phyloP scores from a whole-genome alignment of 2,888 invertebrate species.

The Calameuta pallipes region DNA sequence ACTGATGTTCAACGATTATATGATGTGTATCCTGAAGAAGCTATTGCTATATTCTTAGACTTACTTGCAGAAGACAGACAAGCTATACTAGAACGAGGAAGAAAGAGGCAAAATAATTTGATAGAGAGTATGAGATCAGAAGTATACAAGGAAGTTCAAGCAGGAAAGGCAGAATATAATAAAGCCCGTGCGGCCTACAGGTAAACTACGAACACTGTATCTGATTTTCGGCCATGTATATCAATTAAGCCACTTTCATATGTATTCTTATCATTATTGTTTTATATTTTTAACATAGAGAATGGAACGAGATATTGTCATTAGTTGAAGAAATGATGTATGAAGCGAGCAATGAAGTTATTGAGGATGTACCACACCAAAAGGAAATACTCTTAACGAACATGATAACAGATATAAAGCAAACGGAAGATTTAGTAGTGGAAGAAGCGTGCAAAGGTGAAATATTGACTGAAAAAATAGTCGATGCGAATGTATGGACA shows the following conservation, averaged over 20 bases:
- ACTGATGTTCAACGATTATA: constrained; percentile 28
- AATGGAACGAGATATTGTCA: constrained; percentile 41
- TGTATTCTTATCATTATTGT: neutral
- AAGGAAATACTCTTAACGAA: constrained; percentile 28
- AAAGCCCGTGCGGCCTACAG: constrained; percentile 39
- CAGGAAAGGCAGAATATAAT: constrained; percentile 37
- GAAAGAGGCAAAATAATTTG: constrained; percentile 31
- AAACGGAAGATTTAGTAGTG: constrained; percentile 36
- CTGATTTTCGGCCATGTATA: neutral
- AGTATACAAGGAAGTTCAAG: constrained; percentile 38
- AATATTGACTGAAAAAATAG: constrained; percentile 32
- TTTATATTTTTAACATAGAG: constrained; percentile 20
- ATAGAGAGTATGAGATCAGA: constrained; percentile 35
- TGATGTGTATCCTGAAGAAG: constrained; percentile 32
- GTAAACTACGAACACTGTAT: constrained; percentile 15
- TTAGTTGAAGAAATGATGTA: constrained; percentile 40
- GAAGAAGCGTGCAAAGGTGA: constrained; percentile 37
- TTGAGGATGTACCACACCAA: constrained; percentile 22
- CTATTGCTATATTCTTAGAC: constrained; percentile 33
- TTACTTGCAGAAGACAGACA: constrained; percentile 37
- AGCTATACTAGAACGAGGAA: constrained; percentile 33
- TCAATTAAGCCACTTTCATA: neutral
- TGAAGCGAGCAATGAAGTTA: constrained; percentile 28
- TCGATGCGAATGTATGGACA: constrained; percentile 33
- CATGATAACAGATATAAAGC: constrained; percentile 36